Evolutionary conservation across 2,113 vertebrate genomes (phyloP), one percentile per base, ranked within the genome.

Genomic region (Zapus hudsonius): DNA sequence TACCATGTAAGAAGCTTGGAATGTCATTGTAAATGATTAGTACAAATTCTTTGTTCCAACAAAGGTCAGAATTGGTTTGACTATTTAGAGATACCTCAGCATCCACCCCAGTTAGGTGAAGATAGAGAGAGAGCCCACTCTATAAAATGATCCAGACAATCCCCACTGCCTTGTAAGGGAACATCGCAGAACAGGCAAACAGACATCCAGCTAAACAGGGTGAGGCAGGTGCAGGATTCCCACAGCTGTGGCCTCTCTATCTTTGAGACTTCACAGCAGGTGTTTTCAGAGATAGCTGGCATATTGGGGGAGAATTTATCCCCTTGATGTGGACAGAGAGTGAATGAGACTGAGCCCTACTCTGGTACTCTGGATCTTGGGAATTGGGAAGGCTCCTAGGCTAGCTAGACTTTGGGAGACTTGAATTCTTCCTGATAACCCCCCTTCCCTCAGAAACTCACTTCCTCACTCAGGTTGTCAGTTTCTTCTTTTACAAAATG

Each of bases 401-500:
- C 64, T n/a, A 17, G 73, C 1, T 52, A 67, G 25, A 17, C 1
- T 76, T 72, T 52, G 31, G 27, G 5, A 92, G 25, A 61, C 2
- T 64, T 61, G 10, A 70, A 57, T 70, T 70, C 36, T 76, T 38
- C 9, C 69, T 79, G 11, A 33, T 74, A n/a, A n/a, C n/a, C n/a
- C 63, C 86, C 76, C 66, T 83, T 85, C 74, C 74, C 29, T 38
- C 59, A 4, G 31, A 83, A 75, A 83, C 44, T 13, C 29, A 64
- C 33, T 89, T 72, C 55, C 44, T 93, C 57, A 25, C 13, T 40
- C 13, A 59, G n/a, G 59, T 22, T 78, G 29, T 69, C n/a, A 44
- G 47, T 70, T 84, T 89, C 57, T 42, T 83, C 38, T 69, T n/a
- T 67, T 92, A 61, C n/a, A 90, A 88, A 95, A 86, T 70, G 40